A percentile compares a stretch with the other conserved stretches of the same genome.
These are phyloP conservation scores for Proisotoma minuta DNA, from an alignment of 2,888 invertebrate species.

Conservation along the genomic window DNA sequence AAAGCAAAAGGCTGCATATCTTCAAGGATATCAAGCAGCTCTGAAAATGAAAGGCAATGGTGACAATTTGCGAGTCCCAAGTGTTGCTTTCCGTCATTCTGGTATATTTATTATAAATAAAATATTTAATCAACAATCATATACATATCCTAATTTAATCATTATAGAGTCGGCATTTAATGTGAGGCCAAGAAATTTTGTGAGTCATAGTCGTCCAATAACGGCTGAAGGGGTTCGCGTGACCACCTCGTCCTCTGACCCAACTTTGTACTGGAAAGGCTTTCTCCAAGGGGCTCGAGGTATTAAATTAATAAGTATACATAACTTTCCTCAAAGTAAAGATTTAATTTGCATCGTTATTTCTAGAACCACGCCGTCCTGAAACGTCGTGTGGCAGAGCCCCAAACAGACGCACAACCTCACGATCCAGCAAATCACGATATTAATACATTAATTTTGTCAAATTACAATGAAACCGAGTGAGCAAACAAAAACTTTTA, in stretches of 20 bases:
- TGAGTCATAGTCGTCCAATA: background rate
- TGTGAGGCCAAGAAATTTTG: background rate
- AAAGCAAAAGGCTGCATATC: slow-evolving; percentile 14
- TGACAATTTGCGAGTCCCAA: background rate
- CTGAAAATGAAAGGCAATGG: background rate
- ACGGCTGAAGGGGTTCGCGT: background rate
- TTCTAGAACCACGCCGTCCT: background rate
- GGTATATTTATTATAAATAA: too few species aligned
- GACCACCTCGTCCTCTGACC: background rate
- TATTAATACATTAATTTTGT: background rate
- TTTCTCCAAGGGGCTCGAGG: background rate
- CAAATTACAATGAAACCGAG: too few species aligned
- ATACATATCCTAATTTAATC: too few species aligned
- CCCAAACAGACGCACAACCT: background rate
- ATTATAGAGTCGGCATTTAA: background rate
- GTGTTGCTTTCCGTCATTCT: background rate
- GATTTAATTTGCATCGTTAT: background rate
- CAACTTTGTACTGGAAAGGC: slow-evolving; percentile 8
- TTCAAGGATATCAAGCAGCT: slow-evolving; percentile 9
- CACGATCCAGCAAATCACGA: background rate
- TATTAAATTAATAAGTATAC: background rate
- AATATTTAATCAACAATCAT: background rate
- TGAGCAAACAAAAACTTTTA: too few species aligned
- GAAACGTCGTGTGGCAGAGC: background rate
- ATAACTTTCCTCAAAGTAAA: too few species aligned